Base-by-base conservation (phyloP, 37 sponge, comb jelly and placozoan genomes). In the Theonella swinhoei region DNA sequence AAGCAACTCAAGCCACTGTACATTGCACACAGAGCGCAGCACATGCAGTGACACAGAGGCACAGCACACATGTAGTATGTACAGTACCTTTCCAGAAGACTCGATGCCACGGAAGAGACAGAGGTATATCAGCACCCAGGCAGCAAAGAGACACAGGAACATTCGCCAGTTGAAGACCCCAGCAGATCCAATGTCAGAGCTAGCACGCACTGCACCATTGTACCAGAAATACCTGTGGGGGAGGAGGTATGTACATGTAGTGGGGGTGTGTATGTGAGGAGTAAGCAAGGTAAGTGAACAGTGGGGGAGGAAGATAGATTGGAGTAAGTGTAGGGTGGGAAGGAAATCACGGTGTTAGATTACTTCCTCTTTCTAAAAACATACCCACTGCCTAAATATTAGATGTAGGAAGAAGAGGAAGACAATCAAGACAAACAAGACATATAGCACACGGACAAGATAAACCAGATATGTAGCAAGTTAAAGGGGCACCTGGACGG, bases 81-180 rank as follows among this genome's bases (percentile, higher is more conserved):
- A n/a, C n/a, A n/a, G n/a, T n/a, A 95, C 97, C 76, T 83, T 83
- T 38, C 84, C 84, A 38, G 84, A 74, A 26, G 84, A 83, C 67
- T 96, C 74, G n/a, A 99, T 87, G 20, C 99, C 99, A 74, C 94
- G 84, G 77, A 96, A 94, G 32, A 94, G 75, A 77, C 97, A 96
- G 28, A 96, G 24, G 85, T 93, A 99, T 35, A 92, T 83, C 40
- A 94, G 29, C 40, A 92, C 68, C 97, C 97, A 99, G 22, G 97
- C 88, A 72, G 83, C 74, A 29, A 83, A 28, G 1, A 99, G 75
- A 72, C 83, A 86, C n/a, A 97, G 75, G 32, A 88, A 76, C 24
- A 99, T 62, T 64, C 83, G 77, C 99, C 99, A 99, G 75, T 93
- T 95, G 82, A 99, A 92, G 42, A 54, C 76, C 1, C 82, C 89